Evolutionary conservation across 2,797 vertebrate species (phyloP), one percentile per base, ranked within the genome.

Genomic region (Acrocephalus scirpaceus): DNA sequence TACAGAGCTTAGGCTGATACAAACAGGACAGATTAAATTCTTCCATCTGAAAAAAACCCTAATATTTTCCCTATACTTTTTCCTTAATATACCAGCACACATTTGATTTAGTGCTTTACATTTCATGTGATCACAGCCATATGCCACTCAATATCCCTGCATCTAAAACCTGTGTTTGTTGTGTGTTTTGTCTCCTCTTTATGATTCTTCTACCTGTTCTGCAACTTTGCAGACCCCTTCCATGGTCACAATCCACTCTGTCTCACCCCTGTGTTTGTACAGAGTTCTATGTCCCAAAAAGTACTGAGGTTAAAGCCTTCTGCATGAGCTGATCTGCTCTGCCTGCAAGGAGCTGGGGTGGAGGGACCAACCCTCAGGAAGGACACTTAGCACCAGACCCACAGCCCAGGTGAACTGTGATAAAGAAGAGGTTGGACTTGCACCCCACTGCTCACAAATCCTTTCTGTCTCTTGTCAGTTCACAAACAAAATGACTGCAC

Each of bases 91-190:
- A 64, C 8, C 27, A 50, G 9, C 26, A 82, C 34, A 17, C 29
- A 44, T n/a, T 69, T 57, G 26, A 57, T 85, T 67, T 57, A 11
- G 11, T 42, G 13, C 13, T 42, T 84, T 29, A 17, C 7, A 42
- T 42, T 42, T 65, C 34, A 42, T 42, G 16, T 30, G 34, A 65
- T 65, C 17, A 48, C 51, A 42, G 36, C 30, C 6, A 3, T 57
- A 42, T 7, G 16, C 13, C 13, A 14, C 20, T 74, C 51, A 57
- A 20, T 48, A 47, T 40, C 10, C 34, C 25, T 48, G 30, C 30
- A 50, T 21, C 25, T 56, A 29, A 47, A 72, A n/a, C 16, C 3
- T 0, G 0, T 16, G 18, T 19, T 48, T 42, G 4, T 14, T 40
- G 16, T 29, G 29, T 40, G 8, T 13, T 65, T 57, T 57, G 5